Evolutionary conservation across 2,797 vertebrate species (phyloP).

Genomic region (Rousettus madagascariensis): DNA sequence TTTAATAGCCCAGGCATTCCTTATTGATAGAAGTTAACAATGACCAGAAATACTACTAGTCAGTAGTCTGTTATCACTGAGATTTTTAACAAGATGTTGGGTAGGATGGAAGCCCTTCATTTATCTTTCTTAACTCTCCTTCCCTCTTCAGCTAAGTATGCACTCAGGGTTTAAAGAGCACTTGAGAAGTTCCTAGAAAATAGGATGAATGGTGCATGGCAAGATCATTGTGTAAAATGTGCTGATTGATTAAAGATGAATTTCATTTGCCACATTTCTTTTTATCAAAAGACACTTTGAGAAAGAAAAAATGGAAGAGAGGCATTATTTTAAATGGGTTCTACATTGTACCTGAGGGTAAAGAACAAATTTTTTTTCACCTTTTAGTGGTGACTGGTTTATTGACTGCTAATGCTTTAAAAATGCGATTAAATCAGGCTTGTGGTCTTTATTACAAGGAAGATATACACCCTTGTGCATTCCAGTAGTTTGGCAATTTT

Average conservation of each 20-base stretch:
- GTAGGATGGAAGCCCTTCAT: background rate
- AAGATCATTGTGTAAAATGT: background rate
- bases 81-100: constrained; percentile 39
- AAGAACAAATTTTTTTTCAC: background rate
- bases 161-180: constrained; percentile 34
- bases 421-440: constrained; percentile 70
- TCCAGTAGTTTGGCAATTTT: constrained; percentile 70
- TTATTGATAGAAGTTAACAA: background rate
- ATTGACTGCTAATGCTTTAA: constrained; percentile 78
- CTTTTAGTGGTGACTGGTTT: constrained; percentile 68
- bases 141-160: constrained; percentile 37
- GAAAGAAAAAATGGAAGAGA: constrained; percentile 30
- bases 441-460: constrained; percentile 61
- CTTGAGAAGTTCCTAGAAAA: constrained; percentile 45
- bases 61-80: constrained; percentile 6
- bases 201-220: background rate
- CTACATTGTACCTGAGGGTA: background rate
- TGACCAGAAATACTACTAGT: constrained; percentile 32
- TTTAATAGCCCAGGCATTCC: background rate
- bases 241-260: constrained; percentile 22
- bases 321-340: background rate
- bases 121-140: constrained; percentile 42
- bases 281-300: constrained; percentile 50
- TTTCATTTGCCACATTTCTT: constrained; percentile 54
- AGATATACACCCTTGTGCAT: constrained; percentile 63